These are phyloP conservation scores for Leptinotarsa tumamoca DNA, from an alignment of 2,888 invertebrate species.

Conservation along the genomic window DNA sequence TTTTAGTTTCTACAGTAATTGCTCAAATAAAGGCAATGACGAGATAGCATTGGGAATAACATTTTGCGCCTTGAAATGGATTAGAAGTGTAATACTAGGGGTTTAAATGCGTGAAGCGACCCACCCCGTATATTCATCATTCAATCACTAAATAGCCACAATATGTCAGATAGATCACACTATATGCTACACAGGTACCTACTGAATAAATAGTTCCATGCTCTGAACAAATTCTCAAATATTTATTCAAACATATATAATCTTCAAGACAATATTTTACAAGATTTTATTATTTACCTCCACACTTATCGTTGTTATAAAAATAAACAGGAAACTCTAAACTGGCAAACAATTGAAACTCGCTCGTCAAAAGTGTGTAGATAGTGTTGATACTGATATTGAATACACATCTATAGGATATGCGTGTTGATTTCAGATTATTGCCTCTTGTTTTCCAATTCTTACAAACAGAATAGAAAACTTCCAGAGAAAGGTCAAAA, in stretches of 20 bases:
- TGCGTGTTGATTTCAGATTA: not conserved
- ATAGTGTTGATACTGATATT: not conserved
- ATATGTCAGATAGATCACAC: not conserved
- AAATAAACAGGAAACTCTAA: conserved; percentile 5
- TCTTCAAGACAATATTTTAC: conserved; percentile 14
- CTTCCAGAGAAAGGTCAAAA: too few relatives aligned
- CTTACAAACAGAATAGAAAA: not conserved
- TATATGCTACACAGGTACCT: not conserved
- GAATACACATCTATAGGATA: not conserved
- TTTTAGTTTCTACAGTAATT: too few relatives aligned
- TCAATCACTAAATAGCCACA: too few relatives aligned
- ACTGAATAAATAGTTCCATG: not conserved
- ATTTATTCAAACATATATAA: conserved; percentile 15
- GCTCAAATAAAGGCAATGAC: too few relatives aligned
- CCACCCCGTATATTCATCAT: too few relatives aligned
- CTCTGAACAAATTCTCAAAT: conserved; percentile 9
- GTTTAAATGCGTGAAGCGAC: too few relatives aligned
- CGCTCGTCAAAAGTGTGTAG: not conserved
- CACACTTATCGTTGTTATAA: not conserved
- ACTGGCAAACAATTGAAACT: conserved; percentile 6
- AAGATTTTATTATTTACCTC: conserved; percentile 7
- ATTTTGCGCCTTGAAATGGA: too few relatives aligned
- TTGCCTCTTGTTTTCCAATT: not conserved
- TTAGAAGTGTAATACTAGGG: too few relatives aligned
- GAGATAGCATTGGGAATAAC: too few relatives aligned